phyloP scores from a whole-genome alignment of 2,888 invertebrate genomes.

The Leucania comma region DNA sequence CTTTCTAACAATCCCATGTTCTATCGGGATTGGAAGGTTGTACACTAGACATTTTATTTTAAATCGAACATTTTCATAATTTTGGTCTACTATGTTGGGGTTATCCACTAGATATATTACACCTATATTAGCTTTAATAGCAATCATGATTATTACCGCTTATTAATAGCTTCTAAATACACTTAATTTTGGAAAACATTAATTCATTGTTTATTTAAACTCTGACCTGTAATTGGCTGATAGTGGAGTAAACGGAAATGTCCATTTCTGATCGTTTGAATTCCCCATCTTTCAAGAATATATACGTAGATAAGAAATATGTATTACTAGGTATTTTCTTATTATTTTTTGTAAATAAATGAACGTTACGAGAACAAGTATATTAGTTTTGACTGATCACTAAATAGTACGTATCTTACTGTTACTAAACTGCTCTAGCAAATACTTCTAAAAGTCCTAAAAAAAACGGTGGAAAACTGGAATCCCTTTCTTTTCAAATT shows the following conservation, averaged over 20 bases:
- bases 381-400: background rate
- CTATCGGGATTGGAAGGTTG: background rate
- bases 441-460: background rate
- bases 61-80: background rate
- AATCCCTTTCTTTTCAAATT: background rate
- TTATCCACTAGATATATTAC: too few species aligned
- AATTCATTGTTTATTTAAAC: slow-evolving; percentile 10
- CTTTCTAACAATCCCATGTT: too few species aligned
- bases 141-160: too few species aligned
- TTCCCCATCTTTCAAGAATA: slow-evolving; percentile 32
- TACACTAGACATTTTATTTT: too few species aligned
- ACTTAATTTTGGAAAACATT: background rate
- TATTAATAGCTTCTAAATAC: too few species aligned
- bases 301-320: background rate
- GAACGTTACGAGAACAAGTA: background rate
- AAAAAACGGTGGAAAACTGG: background rate
- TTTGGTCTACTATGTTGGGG: background rate
- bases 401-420: too few species aligned
- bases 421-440: too few species aligned
- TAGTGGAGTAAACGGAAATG: background rate
- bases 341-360: background rate
- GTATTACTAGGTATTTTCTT: background rate
- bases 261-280: background rate
- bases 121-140: too few species aligned
- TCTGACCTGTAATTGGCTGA: slow-evolving; percentile 23